Percentiles rank a stretch among this genome's conserved stretches.
Evolutionary conservation across 2,797 vertebrate genomes (phyloP).

Genomic region (Leptodactylus fallax): DNA sequence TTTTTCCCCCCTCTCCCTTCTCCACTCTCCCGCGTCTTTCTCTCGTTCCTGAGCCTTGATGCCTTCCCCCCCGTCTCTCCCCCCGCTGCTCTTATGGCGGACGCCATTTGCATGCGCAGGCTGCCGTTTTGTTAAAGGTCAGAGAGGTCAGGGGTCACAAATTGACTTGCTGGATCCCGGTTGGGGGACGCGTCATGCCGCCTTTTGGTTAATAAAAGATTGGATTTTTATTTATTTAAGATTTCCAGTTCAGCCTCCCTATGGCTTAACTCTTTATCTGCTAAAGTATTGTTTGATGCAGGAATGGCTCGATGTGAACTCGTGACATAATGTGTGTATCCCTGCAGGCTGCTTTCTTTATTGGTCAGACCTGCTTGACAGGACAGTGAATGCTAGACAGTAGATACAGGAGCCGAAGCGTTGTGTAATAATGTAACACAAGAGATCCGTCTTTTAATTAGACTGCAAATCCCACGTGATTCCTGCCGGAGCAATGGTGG

Average conservation of each 20-base stretch:
- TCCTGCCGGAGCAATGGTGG: neutral
- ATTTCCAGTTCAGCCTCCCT: conserved; percentile 51
- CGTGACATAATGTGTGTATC: neutral
- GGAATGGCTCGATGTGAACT: neutral
- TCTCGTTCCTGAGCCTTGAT: conserved; percentile 30
- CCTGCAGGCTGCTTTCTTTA: conserved; percentile 24
- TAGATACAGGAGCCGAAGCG: neutral
- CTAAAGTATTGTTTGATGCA: neutral
- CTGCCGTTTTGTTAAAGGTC: conserved; percentile 88
- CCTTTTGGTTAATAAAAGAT: conserved; percentile 82
- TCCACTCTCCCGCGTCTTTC: conserved; percentile 46
- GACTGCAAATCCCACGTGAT: conserved; percentile 38
- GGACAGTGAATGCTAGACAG: conserved; percentile 14
- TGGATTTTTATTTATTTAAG: conserved; percentile 70
- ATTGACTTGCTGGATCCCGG: conserved; percentile 85
- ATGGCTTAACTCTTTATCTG: conserved; percentile 45
- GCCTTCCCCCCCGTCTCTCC: conserved; percentile 34
- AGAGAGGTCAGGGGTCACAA: conserved; percentile 94
- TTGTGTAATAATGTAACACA: conserved; percentile 38
- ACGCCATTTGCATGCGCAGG: conserved; percentile 82
- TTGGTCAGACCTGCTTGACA: conserved; percentile 17
- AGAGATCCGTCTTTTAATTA: conserved; percentile 53
- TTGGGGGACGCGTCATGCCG: conserved; percentile 78
- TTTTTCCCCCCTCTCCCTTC: conserved; percentile 38
- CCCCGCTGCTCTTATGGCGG: conserved; percentile 71